These are phyloP conservation scores for Lipotes vexillifer DNA, from an alignment of 2,113 vertebrate genomes.

Conservation along the genomic window DNA sequence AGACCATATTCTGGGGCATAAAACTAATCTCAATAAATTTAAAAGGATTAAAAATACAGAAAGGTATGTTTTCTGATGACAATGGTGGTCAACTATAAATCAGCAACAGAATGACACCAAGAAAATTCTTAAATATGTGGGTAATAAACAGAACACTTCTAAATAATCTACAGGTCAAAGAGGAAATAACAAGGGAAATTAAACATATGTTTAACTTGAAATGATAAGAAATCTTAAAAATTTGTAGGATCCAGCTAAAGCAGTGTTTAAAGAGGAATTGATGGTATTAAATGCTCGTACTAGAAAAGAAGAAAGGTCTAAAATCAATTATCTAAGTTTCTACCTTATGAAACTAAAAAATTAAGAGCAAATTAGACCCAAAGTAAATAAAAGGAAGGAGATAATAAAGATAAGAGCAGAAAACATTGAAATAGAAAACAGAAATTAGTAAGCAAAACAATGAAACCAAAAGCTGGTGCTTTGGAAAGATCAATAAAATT, in stretches of 20 bases:
- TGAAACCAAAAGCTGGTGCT: not conserved
- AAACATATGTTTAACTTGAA: not conserved
- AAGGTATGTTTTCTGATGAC: not conserved
- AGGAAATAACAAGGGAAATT: not conserved
- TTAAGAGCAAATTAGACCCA: not conserved
- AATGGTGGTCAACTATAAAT: not conserved
- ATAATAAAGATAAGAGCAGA: not conserved
- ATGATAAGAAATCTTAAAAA: not conserved
- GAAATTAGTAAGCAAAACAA: not conserved
- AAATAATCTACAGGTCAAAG: not conserved
- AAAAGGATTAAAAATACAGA: not conserved
- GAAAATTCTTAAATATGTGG: not conserved
- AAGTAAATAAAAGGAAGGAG: not conserved
- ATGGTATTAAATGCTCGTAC: not conserved
- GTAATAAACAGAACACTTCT: not conserved
- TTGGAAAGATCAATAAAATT: not conserved
- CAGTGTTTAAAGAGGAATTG: not conserved
- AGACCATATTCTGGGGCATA: not conserved
- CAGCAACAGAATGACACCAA: not conserved
- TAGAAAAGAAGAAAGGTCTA: constrained; percentile 1
- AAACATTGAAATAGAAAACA: constrained; percentile 1
- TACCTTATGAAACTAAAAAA: not conserved
- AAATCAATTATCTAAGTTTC: not conserved
- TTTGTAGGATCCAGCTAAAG: not conserved
- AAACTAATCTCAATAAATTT: not conserved